These are phyloP conservation scores for Ceratina calcarata DNA, from an alignment of 1,140 invertebrate species.

Conservation along the genomic window DNA sequence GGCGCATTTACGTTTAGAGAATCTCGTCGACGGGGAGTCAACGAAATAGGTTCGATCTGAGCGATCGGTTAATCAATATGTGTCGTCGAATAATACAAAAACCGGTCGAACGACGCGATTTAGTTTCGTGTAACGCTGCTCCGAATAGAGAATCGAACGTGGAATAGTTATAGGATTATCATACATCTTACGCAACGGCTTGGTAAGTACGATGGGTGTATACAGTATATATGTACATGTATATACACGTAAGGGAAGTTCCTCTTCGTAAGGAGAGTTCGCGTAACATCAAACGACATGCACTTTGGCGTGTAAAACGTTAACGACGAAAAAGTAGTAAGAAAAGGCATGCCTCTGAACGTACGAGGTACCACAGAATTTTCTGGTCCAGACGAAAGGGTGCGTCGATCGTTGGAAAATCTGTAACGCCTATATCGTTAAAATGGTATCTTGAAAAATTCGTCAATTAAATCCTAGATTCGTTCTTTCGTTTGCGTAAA, in stretches of 20 bases:
- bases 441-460: not conserved
- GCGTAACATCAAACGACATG: conserved; percentile 54
- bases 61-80: not conserved
- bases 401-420: not conserved
- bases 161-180: conserved; percentile 59
- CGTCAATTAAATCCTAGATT: not conserved
- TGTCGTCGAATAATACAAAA: not conserved
- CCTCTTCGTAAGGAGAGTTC: conserved; percentile 15
- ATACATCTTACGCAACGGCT: conserved; percentile 51
- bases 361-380: conserved; percentile 37
- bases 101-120: not conserved
- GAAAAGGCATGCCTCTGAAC: conserved; percentile 62
- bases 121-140: conserved; percentile 36
- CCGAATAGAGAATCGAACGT: conserved; percentile 41
- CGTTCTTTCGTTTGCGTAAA: not conserved
- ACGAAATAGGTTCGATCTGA: not conserved
- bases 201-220: conserved; percentile 56
- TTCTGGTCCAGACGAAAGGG: conserved; percentile 31
- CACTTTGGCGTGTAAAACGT: conserved; percentile 49
- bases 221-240: conserved; percentile 67
- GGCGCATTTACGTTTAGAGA: too few species aligned
- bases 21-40: too few species aligned
- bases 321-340: conserved; percentile 43
- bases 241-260: conserved; percentile 62
- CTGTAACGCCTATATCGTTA: not conserved